Percentiles rank a stretch among this genome's conserved stretches.
Conservation (phyloP, 2,113 vertebrate genomes). For the Prionailurus bengalensis region DNA sequence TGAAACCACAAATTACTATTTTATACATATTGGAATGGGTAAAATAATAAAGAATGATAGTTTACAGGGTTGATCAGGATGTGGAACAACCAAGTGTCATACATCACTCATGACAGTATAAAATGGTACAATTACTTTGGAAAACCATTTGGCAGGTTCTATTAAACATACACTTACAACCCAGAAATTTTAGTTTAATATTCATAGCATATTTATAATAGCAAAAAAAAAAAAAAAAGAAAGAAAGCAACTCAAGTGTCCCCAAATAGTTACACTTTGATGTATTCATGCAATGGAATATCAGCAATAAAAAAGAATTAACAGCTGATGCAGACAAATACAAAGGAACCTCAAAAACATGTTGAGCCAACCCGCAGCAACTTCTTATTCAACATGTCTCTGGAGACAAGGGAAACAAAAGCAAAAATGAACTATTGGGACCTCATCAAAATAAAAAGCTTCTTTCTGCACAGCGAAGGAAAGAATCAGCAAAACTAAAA, state of each 20-base stretch:
- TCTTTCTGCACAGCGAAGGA: too few relatives aligned
- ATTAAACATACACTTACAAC: not conserved
- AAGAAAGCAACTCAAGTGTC: not conserved
- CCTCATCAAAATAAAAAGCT: too few relatives aligned
- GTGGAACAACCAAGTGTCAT: not conserved
- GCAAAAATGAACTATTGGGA: too few relatives aligned
- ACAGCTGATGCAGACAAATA: not conserved
- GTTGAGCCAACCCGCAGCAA: not conserved
- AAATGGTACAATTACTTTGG: not conserved
- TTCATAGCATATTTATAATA: constrained; percentile 14
- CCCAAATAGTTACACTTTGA: not conserved
- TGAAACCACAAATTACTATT: not conserved
- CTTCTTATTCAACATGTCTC: too few relatives aligned
- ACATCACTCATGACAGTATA: not conserved
- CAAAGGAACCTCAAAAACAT: not conserved
- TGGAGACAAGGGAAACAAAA: too few relatives aligned
- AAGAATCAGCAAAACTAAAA: too few relatives aligned
- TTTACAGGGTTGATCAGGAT: not conserved
- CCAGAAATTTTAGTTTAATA: constrained; percentile 30
- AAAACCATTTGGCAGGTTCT: not conserved
- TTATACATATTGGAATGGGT: not conserved
- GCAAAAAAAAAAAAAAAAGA: not conserved
- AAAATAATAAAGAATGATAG: not conserved
- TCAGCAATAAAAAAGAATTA: not conserved
- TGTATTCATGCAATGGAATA: not conserved